A percentile compares a stretch with the other conserved stretches of the same genome.
These are phyloP conservation scores for Pseudomyrmex gracilis DNA, from an alignment of 1,140 invertebrate genomes.

Conservation along the genomic window DNA sequence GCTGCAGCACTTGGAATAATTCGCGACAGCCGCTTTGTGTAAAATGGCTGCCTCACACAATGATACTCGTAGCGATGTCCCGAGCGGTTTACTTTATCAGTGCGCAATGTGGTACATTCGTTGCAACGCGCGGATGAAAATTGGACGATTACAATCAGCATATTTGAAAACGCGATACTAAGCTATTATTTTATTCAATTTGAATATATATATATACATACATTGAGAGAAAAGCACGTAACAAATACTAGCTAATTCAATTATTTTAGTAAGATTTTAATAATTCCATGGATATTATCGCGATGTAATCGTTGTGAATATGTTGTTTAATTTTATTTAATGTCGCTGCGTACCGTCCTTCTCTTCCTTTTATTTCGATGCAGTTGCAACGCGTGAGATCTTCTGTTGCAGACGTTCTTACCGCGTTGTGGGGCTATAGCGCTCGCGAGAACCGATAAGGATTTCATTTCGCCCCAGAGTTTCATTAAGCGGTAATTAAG, in stretches of 20 bases:
- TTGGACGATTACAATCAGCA: background rate
- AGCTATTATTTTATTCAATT: too few species aligned
- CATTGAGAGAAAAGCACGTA: too few species aligned
- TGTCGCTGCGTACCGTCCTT: background rate
- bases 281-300: background rate
- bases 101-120: conserved; percentile 2
- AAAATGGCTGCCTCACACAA: background rate
- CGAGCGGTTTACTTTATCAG: conserved; percentile 16
- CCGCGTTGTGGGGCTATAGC: conserved; percentile 15
- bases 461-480: conserved; percentile 80
- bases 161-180: too few species aligned
- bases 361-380: conserved; percentile 3
- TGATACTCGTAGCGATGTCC: conserved; percentile 4
- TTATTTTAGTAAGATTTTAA: conserved; percentile 3
- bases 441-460: conserved; percentile 76
- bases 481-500: conserved; percentile 84
- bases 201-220: too few species aligned
- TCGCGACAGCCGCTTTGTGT: conserved; percentile 41
- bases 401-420: conserved; percentile 11
- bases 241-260: conserved; percentile 4
- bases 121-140: background rate
- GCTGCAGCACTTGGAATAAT: conserved; percentile 53
- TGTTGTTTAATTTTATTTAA: background rate
- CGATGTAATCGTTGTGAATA: background rate
- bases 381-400: too few species aligned